A percentile compares a stretch with the other conserved stretches of the same genome.
phyloP scores from a whole-genome alignment of 2,797 vertebrate genomes.

The Fistularia commersonii region DNA sequence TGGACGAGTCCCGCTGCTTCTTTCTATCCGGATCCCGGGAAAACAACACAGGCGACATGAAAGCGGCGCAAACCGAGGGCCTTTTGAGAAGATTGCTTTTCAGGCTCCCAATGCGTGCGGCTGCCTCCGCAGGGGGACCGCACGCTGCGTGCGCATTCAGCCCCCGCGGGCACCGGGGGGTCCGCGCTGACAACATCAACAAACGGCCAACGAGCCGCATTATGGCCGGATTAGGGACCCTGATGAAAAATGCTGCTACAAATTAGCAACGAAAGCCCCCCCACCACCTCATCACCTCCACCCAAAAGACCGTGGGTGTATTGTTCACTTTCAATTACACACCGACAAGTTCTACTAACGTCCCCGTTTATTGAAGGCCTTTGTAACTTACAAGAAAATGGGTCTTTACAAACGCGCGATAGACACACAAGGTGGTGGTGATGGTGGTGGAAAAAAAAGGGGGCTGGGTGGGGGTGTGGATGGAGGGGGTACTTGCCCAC shows the following conservation, averaged over 20 bases:
- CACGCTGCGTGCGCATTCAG: slow-evolving; percentile 80
- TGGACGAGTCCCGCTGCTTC: slow-evolving; percentile 76
- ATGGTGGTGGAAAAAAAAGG: too few relatives aligned
- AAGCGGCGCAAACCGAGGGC: slow-evolving; percentile 78
- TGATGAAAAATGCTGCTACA: slow-evolving; percentile 79
- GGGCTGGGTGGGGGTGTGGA: too few relatives aligned
- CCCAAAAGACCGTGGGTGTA: slow-evolving; percentile 70
- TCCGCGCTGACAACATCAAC: slow-evolving; percentile 85
- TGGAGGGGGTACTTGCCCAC: slow-evolving; percentile 53
- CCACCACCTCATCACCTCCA: background rate
- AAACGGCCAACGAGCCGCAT: slow-evolving; percentile 79
- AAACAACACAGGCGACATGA: slow-evolving; percentile 76
- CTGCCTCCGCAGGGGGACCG: slow-evolving; percentile 75
- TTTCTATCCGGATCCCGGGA: slow-evolving; percentile 69
- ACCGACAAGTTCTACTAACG: slow-evolving; percentile 62
- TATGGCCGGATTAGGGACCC: slow-evolving; percentile 77
- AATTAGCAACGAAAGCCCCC: slow-evolving; percentile 76
- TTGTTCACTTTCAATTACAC: slow-evolving; percentile 80
- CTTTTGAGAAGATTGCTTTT: slow-evolving; percentile 87
- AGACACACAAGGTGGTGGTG: slow-evolving; percentile 64
- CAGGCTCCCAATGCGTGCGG: slow-evolving; percentile 81
- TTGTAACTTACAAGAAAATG: slow-evolving; percentile 68
- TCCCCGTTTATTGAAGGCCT: slow-evolving; percentile 69
- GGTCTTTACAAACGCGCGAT: slow-evolving; percentile 60
- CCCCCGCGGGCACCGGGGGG: slow-evolving; percentile 67